Percentiles rank a stretch among this genome's conserved stretches.
phyloP scores from a whole-genome alignment of 2,888 invertebrate species.

The Rhodophaea formosa region DNA sequence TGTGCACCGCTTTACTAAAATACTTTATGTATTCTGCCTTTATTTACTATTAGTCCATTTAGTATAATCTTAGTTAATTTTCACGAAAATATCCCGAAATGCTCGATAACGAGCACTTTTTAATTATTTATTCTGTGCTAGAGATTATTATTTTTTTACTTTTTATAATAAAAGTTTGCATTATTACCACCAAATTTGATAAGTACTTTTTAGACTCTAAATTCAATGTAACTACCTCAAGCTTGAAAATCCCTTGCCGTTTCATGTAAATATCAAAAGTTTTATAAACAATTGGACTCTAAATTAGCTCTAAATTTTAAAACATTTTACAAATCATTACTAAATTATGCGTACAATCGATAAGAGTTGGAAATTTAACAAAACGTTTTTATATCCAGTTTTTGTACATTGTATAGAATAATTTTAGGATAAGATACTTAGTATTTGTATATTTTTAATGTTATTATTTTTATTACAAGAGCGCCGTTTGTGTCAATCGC shows the following conservation, averaged over 20 bases:
- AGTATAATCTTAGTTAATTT: too few species aligned
- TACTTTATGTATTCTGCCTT: too few species aligned
- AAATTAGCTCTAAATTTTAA: conserved; percentile 4
- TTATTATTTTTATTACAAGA: conserved; percentile 40
- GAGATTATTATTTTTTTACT: too few species aligned
- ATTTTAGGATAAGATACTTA: conserved; percentile 57
- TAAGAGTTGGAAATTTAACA: conserved; percentile 42
- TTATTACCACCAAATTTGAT: too few species aligned
- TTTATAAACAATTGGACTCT: conserved; percentile 5
- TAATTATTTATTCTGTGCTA: too few species aligned
- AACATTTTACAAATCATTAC: not conserved
- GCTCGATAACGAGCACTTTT: too few species aligned
- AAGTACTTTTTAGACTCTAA: too few species aligned
- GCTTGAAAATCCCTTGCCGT: not conserved
- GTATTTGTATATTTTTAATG: conserved; percentile 62
- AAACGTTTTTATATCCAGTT: conserved; percentile 58
- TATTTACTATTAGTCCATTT: too few species aligned
- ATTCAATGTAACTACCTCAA: not conserved
- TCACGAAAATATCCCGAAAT: too few species aligned
- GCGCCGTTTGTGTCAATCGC: conserved; percentile 36
- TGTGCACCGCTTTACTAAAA: too few species aligned
- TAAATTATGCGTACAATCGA: conserved; percentile 41
- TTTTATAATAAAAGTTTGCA: too few species aligned
- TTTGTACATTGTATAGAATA: conserved; percentile 63
- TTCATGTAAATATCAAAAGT: not conserved